These are phyloP conservation scores for Drosophila pseudoobscura DNA, from an alignment of 1,140 invertebrate species.

Conservation along the genomic window DNA sequence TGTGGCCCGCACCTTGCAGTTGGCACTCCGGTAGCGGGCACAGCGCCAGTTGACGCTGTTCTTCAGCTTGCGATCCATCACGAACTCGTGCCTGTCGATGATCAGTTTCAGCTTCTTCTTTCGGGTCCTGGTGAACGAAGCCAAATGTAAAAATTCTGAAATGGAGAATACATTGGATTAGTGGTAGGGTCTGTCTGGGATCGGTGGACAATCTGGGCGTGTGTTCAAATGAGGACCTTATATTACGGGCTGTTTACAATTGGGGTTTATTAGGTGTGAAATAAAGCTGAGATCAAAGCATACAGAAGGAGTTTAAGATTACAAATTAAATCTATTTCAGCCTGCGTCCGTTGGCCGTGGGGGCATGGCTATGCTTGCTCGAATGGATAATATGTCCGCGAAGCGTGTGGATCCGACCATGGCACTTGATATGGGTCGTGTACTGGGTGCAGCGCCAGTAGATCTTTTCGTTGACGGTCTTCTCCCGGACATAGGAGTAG, in stretches of 20 bases:
- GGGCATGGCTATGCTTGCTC: constrained; percentile 66
- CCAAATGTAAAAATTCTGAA: constrained; percentile 56
- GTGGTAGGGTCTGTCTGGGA: background rate
- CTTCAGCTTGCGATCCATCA: constrained; percentile 77
- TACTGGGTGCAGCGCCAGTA: constrained; percentile 82
- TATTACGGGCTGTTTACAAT: background rate
- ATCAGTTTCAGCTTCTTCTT: constrained; percentile 73
- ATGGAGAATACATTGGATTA: constrained; percentile 32
- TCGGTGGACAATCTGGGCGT: background rate
- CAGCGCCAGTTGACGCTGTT: constrained; percentile 81
- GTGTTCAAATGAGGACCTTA: too few relatives aligned
- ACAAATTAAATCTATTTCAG: background rate
- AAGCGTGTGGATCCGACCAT: constrained; percentile 70
- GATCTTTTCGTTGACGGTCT: constrained; percentile 61
- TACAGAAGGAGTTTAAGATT: constrained; percentile 3
- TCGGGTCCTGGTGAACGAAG: constrained; percentile 64
- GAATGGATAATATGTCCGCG: constrained; percentile 57
- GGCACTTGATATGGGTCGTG: constrained; percentile 69
- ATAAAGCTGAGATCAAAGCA: constrained; percentile 20
- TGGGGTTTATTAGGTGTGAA: constrained; percentile 1
- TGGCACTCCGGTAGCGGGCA: constrained; percentile 70
- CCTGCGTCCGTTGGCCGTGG: constrained; percentile 26
- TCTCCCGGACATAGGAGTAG: constrained; percentile 75
- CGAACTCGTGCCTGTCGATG: constrained; percentile 69
- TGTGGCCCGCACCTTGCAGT: constrained; percentile 78